A percentile compares a stretch with the other conserved stretches of the same genome.
These are phyloP conservation scores for Ditylenchus weischeri DNA, from an alignment of 2,888 invertebrate genomes.

Conservation along the genomic window DNA sequence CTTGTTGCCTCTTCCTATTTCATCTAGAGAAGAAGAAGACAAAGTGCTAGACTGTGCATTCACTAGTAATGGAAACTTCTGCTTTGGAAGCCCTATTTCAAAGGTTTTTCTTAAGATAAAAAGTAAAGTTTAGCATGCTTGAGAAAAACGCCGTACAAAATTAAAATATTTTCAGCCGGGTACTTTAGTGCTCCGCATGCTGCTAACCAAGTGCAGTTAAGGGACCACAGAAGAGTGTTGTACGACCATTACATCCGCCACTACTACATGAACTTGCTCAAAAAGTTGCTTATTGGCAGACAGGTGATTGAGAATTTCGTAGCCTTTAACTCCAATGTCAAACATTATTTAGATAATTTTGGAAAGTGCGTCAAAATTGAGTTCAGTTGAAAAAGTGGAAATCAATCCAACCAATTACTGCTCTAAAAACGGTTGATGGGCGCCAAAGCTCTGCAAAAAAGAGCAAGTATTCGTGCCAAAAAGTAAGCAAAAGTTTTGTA, in stretches of 20 bases:
- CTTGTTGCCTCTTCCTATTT: conserved; percentile 17
- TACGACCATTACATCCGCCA: conserved; percentile 43
- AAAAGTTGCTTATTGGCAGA: conserved; percentile 30
- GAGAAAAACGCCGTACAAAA: no score
- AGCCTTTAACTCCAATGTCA: not conserved
- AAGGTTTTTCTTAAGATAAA: conserved; percentile 26
- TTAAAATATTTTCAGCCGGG: conserved; percentile 25
- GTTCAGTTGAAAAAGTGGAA: not conserved
- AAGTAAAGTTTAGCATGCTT: conserved; percentile 11
- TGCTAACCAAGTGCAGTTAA: conserved; percentile 26
- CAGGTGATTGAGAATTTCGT: conserved; percentile 30
- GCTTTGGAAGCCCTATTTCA: conserved; percentile 30
- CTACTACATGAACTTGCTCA: conserved; percentile 37
- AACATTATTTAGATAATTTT: conserved; percentile 17
- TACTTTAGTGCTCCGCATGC: conserved; percentile 26
- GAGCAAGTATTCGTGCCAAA: conserved; percentile 22
- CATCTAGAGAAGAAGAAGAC: conserved; percentile 12
- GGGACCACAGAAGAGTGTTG: conserved; percentile 34
- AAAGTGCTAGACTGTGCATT: conserved; percentile 23
- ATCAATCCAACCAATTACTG: conserved; percentile 13
- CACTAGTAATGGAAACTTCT: conserved; percentile 21
- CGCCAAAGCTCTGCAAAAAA: conserved; percentile 10
- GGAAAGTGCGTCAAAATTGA: conserved; percentile 21
- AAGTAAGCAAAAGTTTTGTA: conserved; percentile 10
- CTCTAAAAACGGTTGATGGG: conserved; percentile 8